These are phyloP conservation scores for Cryptocephalus moraei DNA, from an alignment of 2,888 invertebrate species.

Conservation along the genomic window DNA sequence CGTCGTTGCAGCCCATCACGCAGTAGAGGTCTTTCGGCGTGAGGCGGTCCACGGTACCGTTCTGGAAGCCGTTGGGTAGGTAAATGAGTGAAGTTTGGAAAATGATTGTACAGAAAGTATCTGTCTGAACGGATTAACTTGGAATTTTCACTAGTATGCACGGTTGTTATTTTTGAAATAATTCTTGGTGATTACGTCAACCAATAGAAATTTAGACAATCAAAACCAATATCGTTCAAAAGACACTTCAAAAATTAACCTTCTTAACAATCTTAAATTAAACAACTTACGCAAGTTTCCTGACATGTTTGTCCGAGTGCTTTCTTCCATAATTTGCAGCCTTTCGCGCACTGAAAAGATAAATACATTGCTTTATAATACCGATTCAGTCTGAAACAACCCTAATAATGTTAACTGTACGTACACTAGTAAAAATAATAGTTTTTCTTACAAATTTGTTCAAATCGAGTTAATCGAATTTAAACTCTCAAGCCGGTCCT, in stretches of 20 bases:
- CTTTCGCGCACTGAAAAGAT: constrained; percentile 63
- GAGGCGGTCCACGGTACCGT: constrained; percentile 56
- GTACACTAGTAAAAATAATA: too few relatives aligned
- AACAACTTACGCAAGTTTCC: constrained; percentile 69
- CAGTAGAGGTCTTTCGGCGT: constrained; percentile 65
- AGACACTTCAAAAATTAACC: too few relatives aligned
- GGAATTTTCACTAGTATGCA: not conserved
- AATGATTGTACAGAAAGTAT: not conserved
- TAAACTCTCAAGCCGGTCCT: too few relatives aligned
- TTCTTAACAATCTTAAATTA: not conserved
- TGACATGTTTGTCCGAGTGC: constrained; percentile 69
- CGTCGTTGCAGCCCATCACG: constrained; percentile 74
- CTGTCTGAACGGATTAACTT: not conserved
- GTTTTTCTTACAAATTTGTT: too few relatives aligned
- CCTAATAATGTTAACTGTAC: too few relatives aligned
- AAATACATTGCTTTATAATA: constrained; percentile 1
- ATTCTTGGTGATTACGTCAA: too few relatives aligned
- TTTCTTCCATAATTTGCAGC: constrained; percentile 69
- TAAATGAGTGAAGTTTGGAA: not conserved
- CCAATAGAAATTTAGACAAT: too few relatives aligned
- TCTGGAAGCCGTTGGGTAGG: constrained; percentile 43
- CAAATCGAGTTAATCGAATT: too few relatives aligned
- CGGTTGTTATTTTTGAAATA: not conserved
- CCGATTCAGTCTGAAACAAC: too few relatives aligned
- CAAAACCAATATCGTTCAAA: too few relatives aligned